phyloP scores from a whole-genome alignment of 1,140 invertebrate species.

The Palaemon carinicauda region DNA sequence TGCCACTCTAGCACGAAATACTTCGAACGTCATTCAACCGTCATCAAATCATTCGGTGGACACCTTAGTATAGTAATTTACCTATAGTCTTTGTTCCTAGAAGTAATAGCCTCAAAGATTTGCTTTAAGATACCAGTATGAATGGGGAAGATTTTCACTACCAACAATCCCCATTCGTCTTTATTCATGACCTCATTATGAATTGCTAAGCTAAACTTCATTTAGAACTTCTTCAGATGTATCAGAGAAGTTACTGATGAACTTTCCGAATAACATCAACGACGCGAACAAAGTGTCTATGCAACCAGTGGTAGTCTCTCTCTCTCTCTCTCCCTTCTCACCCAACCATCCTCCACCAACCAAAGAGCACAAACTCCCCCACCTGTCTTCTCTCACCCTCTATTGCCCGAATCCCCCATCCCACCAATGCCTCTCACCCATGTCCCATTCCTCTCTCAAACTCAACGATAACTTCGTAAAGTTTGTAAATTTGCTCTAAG shows the following conservation, averaged over 20 bases:
- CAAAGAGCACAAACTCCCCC: background rate
- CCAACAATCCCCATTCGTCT: background rate
- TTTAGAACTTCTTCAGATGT: too few relatives aligned
- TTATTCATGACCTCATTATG: too few relatives aligned
- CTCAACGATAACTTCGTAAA: too few relatives aligned
- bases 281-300: background rate
- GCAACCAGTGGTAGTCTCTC: slow-evolving; percentile 10
- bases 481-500: too few relatives aligned
- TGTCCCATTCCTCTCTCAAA: too few relatives aligned
- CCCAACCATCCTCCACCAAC: background rate
- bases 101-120: too few relatives aligned
- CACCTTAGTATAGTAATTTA: too few relatives aligned
- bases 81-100: too few relatives aligned
- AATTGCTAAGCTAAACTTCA: too few relatives aligned
- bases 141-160: background rate
- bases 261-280: background rate
- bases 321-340: background rate
- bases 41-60: too few relatives aligned
- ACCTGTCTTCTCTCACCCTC: background rate
- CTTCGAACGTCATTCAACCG: background rate
- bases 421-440: too few relatives aligned
- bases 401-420: background rate
- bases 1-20: background rate
- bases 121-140: background rate
- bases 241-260: background rate